These are phyloP conservation scores for Tiliqua scincoides DNA, from an alignment of 2,113 vertebrate species.

Conservation along the genomic window DNA sequence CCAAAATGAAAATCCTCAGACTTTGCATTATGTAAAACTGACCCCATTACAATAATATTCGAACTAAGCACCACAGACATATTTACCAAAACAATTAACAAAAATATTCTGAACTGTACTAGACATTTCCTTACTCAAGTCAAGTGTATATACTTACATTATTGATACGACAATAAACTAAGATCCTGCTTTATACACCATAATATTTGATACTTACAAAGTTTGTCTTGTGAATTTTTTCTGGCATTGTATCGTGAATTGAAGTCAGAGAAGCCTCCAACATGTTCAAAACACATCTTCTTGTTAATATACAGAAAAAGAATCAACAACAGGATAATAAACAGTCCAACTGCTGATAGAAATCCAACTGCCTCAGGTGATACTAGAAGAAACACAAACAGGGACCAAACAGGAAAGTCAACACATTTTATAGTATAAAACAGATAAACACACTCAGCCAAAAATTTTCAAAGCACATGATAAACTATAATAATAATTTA, in stretches of 20 bases:
- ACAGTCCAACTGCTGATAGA: conserved; percentile 91
- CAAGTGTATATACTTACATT: background rate
- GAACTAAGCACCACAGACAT: background rate
- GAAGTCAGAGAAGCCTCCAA: conserved; percentile 88
- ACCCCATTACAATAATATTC: background rate
- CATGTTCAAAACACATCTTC: conserved; percentile 92
- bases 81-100: background rate
- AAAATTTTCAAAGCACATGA: conserved; percentile 12
- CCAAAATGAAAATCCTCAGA: background rate
- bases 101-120: background rate
- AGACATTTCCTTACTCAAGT: background rate
- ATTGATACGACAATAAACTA: background rate
- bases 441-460: background rate
- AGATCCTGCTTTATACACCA: background rate
- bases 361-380: conserved; percentile 97
- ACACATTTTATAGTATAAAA: conserved; percentile 3
- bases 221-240: conserved; percentile 84
- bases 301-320: conserved; percentile 98
- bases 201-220: conserved; percentile 74
- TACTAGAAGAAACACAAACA: conserved; percentile 81
- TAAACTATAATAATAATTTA: background rate
- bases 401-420: conserved; percentile 50
- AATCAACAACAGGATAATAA: conserved; percentile 92
- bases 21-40: background rate
- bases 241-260: conserved; percentile 86